phyloP scores from a whole-genome alignment of 2,797 vertebrate genomes.

The Bradypodion pumilum region DNA sequence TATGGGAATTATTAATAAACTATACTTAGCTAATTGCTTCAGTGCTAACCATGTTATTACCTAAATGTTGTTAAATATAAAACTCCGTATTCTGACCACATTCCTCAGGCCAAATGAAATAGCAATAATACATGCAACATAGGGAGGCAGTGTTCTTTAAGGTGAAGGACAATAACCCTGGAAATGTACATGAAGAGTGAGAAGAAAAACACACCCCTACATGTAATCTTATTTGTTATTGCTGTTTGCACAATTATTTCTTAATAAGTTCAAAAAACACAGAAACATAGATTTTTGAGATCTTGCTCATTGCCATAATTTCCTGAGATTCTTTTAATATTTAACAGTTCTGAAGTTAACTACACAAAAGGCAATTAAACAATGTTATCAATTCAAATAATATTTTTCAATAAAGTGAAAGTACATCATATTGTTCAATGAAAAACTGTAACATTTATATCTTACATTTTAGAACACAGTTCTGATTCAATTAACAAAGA shows the following conservation, averaged over 20 bases:
- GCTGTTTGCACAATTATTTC: neutral
- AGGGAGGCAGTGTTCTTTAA: constrained; percentile 68
- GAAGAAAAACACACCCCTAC: constrained; percentile 26
- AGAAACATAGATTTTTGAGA: constrained; percentile 26
- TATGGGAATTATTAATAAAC: constrained; percentile 59
- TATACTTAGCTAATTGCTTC: constrained; percentile 56
- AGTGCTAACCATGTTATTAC: constrained; percentile 68
- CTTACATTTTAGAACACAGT: constrained; percentile 51
- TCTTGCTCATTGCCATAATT: neutral
- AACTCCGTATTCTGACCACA: constrained; percentile 62
- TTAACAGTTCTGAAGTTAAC: constrained; percentile 18
- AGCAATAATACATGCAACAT: constrained; percentile 67
- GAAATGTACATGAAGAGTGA: constrained; percentile 46
- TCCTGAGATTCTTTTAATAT: constrained; percentile 17
- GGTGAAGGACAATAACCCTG: constrained; percentile 74
- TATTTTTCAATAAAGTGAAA: constrained; percentile 51
- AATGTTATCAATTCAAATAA: constrained; percentile 27
- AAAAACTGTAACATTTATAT: constrained; percentile 52
- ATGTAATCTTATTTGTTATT: constrained; percentile 33
- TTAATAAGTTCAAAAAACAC: constrained; percentile 1
- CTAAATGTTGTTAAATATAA: constrained; percentile 67
- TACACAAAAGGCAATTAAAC: constrained; percentile 23
- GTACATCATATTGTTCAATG: constrained; percentile 58
- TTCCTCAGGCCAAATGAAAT: constrained; percentile 50
- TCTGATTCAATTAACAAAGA: constrained; percentile 52